These are phyloP conservation scores for Echinops telfairi DNA, from an alignment of 2,113 vertebrate species.

Conservation along the genomic window DNA sequence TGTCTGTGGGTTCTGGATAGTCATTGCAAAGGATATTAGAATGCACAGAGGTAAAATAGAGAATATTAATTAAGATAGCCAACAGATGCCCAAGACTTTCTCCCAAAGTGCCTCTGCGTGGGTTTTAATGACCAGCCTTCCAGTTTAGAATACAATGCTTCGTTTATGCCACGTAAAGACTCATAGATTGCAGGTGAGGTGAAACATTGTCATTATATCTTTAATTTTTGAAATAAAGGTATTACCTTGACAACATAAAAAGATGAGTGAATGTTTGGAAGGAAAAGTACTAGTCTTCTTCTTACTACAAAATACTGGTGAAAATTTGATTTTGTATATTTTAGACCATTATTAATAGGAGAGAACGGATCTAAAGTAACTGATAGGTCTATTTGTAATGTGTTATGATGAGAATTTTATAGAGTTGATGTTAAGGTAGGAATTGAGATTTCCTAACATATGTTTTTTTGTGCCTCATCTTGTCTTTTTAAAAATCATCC, in stretches of 20 bases:
- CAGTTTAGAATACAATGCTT: background rate
- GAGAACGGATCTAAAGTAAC: constrained; percentile 65
- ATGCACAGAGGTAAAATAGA: too few species aligned
- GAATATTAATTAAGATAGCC: too few species aligned
- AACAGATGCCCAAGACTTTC: background rate
- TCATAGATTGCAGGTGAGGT: background rate
- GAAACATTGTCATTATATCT: background rate
- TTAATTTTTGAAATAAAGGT: background rate
- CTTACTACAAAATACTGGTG: constrained; percentile 16
- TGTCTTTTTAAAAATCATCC: background rate
- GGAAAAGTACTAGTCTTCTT: constrained; percentile 6
- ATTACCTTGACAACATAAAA: background rate
- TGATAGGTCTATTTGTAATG: background rate
- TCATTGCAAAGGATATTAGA: too few species aligned
- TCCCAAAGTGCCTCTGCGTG: background rate
- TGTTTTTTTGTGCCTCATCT: background rate
- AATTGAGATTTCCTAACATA: background rate
- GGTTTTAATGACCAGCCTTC: background rate
- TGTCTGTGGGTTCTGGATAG: too few species aligned
- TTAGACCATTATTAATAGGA: constrained; percentile 60
- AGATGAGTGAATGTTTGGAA: background rate
- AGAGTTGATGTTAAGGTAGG: too few species aligned
- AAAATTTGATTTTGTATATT: constrained; percentile 46
- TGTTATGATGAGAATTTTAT: too few species aligned
- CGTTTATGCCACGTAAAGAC: background rate